phyloP scores from a whole-genome alignment of 2,888 invertebrate species.

The Athetis lepigone region DNA sequence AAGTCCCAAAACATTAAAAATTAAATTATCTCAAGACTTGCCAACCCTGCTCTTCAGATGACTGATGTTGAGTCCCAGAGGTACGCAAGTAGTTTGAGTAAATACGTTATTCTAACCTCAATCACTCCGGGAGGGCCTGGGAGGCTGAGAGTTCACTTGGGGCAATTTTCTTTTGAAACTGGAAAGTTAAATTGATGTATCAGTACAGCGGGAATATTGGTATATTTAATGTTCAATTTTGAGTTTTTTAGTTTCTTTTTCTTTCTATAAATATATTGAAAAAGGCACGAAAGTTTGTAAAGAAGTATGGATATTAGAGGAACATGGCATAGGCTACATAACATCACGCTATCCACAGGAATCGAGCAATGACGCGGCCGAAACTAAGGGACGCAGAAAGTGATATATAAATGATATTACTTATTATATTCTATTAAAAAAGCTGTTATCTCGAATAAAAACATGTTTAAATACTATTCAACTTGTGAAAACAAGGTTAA shows the following conservation, averaged over 20 bases:
- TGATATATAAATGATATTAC: too few relatives aligned
- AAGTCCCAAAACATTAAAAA: background rate
- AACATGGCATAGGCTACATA: too few relatives aligned
- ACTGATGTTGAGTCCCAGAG: constrained; percentile 54
- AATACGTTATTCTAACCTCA: constrained; percentile 59
- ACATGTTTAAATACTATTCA: background rate
- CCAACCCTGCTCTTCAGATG: constrained; percentile 49
- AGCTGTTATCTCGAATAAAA: constrained; percentile 1
- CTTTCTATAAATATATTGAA: too few relatives aligned
- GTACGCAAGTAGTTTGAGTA: constrained; percentile 54
- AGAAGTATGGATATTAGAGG: too few relatives aligned
- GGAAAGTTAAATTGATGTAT: constrained; percentile 15
- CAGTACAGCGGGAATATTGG: background rate
- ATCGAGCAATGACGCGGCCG: too few relatives aligned
- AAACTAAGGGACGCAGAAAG: too few relatives aligned
- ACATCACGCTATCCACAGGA: too few relatives aligned
- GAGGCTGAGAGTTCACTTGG: constrained; percentile 10
- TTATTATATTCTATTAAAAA: constrained; percentile 2
- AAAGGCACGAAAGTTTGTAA: too few relatives aligned
- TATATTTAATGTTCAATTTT: background rate
- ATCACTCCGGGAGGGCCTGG: constrained; percentile 46
- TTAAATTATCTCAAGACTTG: constrained; percentile 5
- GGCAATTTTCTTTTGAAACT: constrained; percentile 26
- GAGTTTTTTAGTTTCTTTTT: background rate
- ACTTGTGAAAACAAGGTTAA: background rate